Evolutionary conservation across 2,888 invertebrate genomes (phyloP).

Genomic region (Caenorhabditis zanzibari): DNA sequence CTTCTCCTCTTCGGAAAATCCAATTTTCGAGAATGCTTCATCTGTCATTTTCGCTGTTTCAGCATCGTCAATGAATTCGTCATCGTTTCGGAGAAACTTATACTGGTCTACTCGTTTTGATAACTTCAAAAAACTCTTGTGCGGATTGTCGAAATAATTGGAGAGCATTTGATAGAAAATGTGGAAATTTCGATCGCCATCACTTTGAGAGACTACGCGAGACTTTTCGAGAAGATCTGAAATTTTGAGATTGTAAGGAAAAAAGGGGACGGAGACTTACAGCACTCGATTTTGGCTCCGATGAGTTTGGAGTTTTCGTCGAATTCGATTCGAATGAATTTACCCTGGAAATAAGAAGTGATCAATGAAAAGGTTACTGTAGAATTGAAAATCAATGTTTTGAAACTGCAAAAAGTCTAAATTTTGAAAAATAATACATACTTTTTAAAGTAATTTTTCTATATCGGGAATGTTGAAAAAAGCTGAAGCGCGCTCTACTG

Average conservation of each 20-base stretch:
- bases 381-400: not conserved
- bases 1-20: slow-evolving; percentile 73
- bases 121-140: slow-evolving; percentile 65
- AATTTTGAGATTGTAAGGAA: not conserved
- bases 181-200: slow-evolving; percentile 88
- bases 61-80: slow-evolving; percentile 52
- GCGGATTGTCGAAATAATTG: slow-evolving; percentile 67
- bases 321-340: slow-evolving; percentile 82
- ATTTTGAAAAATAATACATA: too few species aligned
- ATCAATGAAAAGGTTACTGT: not conserved
- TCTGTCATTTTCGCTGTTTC: slow-evolving; percentile 54
- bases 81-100: slow-evolving; percentile 54
- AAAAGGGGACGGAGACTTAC: slow-evolving; percentile 69
- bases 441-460: too few species aligned
- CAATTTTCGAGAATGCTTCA: slow-evolving; percentile 74
- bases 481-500: too few species aligned
- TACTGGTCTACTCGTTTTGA: slow-evolving; percentile 48
- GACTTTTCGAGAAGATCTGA: slow-evolving; percentile 85
- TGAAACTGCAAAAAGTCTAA: too few species aligned
- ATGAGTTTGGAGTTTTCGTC: slow-evolving; percentile 73
- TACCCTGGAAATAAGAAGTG: slow-evolving; percentile 73
- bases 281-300: slow-evolving; percentile 82
- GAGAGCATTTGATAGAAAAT: slow-evolving; percentile 87
- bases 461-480: too few species aligned
- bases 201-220: slow-evolving; percentile 87